Evolutionary conservation across 2,797 vertebrate species (phyloP), one percentile per base, ranked within the genome.

Genomic region (Ctenochaetus hawaiiensis): DNA sequence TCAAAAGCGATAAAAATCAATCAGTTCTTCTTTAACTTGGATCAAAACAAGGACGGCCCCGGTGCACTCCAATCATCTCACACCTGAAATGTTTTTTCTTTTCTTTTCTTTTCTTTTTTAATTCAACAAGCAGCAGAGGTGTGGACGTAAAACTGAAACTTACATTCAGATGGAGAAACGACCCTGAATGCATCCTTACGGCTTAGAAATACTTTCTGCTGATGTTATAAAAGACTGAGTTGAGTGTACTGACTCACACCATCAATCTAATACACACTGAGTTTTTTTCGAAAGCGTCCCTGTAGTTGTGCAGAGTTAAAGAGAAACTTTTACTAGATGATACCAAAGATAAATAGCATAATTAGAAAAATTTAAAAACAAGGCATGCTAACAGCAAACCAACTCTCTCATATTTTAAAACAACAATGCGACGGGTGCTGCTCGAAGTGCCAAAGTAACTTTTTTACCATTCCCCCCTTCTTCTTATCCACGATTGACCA

Each of bases 401-500:
- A 80, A 75, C 68, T 77, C 65, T 81, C 43, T 63, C 45, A 20
- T 41, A 65, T 76, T 65, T 83, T 41, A 67, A 71, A 85, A 72
- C 64, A 83, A 59, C 30, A 62, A 52, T 4, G 34, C 4, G 7
- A 59, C 58, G 20, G 48, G 30, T 17, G 43, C 58, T 17, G 45
- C 80, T 77, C 58, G 70, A 75, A 67, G 80, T 81, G 82, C 80
- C 61, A 64, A 75, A 37, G 57, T 56, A 61, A 71, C 54, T 7
- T 37, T 66, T 74, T 77, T 52, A 71, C 65, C 72, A 69, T 67
- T 58, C 78, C 72, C 68, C 67, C 37, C 14, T 63, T 11, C 56
- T 90, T 80, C 85, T 94, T 91, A 93, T 87, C 92, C 88, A 0
- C 81, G 92, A 86, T 92, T 93, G 75, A 93, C 87, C 84, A 89